A percentile compares a stretch with the other conserved stretches of the same genome.
phyloP scores from a whole-genome alignment of 2,888 invertebrate genomes.

The Andrena bucephala region DNA sequence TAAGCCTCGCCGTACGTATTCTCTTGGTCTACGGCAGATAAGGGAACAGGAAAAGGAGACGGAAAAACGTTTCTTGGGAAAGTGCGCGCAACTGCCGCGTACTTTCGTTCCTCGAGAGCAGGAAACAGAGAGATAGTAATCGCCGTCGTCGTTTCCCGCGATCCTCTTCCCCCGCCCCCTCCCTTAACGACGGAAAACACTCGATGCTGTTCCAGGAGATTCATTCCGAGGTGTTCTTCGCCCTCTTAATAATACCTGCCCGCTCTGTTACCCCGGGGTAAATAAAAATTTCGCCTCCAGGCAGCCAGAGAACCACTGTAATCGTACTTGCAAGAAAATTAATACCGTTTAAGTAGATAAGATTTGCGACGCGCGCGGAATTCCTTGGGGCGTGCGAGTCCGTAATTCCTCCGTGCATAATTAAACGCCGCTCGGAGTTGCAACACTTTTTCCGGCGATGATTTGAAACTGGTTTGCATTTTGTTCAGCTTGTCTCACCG shows the following conservation, averaged over 20 bases:
- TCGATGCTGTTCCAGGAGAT: conserved; percentile 66
- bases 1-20: conserved; percentile 70
- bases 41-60: conserved; percentile 61
- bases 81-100: conserved; percentile 58
- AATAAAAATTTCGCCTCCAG: conserved; percentile 45
- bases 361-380: conserved; percentile 11
- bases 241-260: conserved; percentile 23
- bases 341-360: conserved; percentile 35
- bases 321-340: conserved; percentile 42
- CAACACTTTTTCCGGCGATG: neutral
- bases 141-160: conserved; percentile 61
- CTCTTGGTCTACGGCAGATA: conserved; percentile 55
- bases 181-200: conserved; percentile 68
- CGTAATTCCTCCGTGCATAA: conserved; percentile 15
- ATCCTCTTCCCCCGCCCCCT: conserved; percentile 21
- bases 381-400: conserved; percentile 6
- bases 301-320: neutral
- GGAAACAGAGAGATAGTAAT: conserved; percentile 73
- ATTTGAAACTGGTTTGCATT: neutral
- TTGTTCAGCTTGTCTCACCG: neutral
- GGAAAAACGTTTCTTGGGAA: conserved; percentile 68
- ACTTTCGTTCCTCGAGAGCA: conserved; percentile 61
- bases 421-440: conserved; percentile 11
- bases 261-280: neutral
- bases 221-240: conserved; percentile 47